Conservation (phyloP, 1,140 invertebrate species). For the Diorhabda carinulata region DNA sequence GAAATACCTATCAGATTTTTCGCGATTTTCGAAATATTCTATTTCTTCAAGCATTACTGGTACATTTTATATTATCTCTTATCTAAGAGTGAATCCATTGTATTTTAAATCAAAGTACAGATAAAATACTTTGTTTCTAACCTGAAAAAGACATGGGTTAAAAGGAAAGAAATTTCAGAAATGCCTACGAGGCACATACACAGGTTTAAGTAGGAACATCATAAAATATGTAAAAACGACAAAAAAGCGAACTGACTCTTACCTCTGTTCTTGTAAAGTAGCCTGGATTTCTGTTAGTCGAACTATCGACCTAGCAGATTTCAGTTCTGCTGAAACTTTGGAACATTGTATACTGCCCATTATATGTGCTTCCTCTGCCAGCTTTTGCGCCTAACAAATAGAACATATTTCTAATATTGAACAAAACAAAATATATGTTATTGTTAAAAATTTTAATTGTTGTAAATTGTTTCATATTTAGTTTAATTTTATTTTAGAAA, state of each 20-base stretch:
- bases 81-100: conserved; percentile 24
- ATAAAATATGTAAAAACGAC: too few species aligned
- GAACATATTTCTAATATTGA: too few species aligned
- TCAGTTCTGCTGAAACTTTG: conserved; percentile 90
- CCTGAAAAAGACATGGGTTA: conserved; percentile 18
- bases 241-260: conserved; percentile 30
- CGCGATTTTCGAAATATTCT: conserved; percentile 11
- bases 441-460: too few species aligned
- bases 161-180: background rate
- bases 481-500: too few species aligned
- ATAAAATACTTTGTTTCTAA: conserved; percentile 18
- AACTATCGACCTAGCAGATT: conserved; percentile 89
- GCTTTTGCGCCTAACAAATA: conserved; percentile 70
- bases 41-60: conserved; percentile 15
- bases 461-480: too few species aligned
- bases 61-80: conserved; percentile 16
- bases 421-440: too few species aligned
- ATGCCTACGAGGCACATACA: too few species aligned
- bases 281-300: conserved; percentile 94
- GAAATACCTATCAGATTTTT: conserved; percentile 22
- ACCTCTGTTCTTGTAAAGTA: conserved; percentile 96
- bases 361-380: conserved; percentile 78
- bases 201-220: too few species aligned
- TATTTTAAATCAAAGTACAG: conserved; percentile 15
- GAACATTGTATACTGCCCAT: conserved; percentile 86